Percentiles rank a stretch among this genome's conserved stretches.
These are phyloP conservation scores for Theonella swinhoei DNA, from an alignment of 37 sponge, comb jelly and placozoan genomes.

Conservation along the genomic window DNA sequence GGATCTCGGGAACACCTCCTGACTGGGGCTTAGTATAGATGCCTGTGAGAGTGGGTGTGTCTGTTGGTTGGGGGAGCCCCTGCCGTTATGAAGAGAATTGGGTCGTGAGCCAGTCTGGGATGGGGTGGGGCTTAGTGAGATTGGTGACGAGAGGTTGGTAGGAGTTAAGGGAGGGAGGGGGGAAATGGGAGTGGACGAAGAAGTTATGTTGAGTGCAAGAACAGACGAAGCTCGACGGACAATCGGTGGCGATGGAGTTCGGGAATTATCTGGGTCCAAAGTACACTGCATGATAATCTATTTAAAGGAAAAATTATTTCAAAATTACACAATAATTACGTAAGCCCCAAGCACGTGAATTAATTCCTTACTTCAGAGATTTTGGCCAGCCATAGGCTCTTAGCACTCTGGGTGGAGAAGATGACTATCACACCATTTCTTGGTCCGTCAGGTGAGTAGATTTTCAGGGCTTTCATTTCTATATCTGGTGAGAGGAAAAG, in stretches of 20 bases:
- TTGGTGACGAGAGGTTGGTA: neutral
- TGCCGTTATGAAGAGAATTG: neutral
- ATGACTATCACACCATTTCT: conserved; percentile 49
- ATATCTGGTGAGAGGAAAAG: neutral
- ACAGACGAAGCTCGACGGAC: neutral
- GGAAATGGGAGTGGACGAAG: neutral
- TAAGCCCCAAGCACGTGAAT: too few species aligned
- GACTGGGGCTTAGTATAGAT: neutral
- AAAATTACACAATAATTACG: too few species aligned
- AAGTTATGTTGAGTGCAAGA: neutral
- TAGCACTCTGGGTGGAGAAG: conserved; percentile 36
- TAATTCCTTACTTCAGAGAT: conserved; percentile 33
- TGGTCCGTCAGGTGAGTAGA: conserved; percentile 71
- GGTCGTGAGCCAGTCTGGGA: neutral
- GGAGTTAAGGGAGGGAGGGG: conserved; percentile 8
- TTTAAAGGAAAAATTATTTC: too few species aligned
- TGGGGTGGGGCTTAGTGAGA: too few species aligned
- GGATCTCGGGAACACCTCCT: neutral
- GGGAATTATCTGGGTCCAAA: neutral
- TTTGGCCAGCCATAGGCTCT: conserved; percentile 35
- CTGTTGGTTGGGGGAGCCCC: neutral
- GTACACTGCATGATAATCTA: neutral
- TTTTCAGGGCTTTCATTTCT: conserved; percentile 39
- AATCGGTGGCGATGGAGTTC: neutral
- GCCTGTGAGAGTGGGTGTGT: neutral